A percentile compares a stretch with the other conserved stretches of the same genome.
phyloP scores from a whole-genome alignment of 2,797 vertebrate genomes.

The Mormyrus hasselquistii region DNA sequence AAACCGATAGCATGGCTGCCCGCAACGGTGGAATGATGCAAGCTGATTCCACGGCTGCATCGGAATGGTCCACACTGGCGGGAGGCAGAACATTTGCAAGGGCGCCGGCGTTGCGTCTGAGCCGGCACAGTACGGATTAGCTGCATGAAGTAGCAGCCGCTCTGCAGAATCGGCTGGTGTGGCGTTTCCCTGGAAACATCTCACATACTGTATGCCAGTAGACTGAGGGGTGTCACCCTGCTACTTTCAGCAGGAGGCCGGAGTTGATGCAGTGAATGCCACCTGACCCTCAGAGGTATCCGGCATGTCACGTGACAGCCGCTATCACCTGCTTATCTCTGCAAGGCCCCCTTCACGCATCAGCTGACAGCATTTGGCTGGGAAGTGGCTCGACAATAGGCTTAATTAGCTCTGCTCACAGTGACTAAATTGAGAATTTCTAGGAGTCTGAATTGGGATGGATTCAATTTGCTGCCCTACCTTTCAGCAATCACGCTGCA shows the following conservation, averaged over 20 bases:
- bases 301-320: constrained; percentile 27
- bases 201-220: constrained; percentile 6
- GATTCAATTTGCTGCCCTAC: constrained; percentile 28
- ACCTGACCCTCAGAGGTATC: constrained; percentile 24
- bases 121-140: not conserved
- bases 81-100: not conserved
- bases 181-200: constrained; percentile 2
- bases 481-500: constrained; percentile 14
- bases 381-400: constrained; percentile 35
- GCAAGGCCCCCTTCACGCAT: constrained; percentile 20
- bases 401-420: constrained; percentile 45
- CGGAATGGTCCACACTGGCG: not conserved
- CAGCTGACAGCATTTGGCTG: constrained; percentile 32
- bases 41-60: not conserved
- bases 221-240: not conserved
- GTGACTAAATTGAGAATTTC: constrained; percentile 30
- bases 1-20: not conserved
- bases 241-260: not conserved
- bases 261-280: constrained; percentile 5
- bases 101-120: not conserved
- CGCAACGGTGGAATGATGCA: not conserved
- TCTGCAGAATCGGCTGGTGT: not conserved
- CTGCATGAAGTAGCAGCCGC: not conserved
- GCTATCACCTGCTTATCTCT: constrained; percentile 40
- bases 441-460: constrained; percentile 27